Conservation (phyloP, 1,140 invertebrate genomes). For the Protaetia brevitarsis region DNA sequence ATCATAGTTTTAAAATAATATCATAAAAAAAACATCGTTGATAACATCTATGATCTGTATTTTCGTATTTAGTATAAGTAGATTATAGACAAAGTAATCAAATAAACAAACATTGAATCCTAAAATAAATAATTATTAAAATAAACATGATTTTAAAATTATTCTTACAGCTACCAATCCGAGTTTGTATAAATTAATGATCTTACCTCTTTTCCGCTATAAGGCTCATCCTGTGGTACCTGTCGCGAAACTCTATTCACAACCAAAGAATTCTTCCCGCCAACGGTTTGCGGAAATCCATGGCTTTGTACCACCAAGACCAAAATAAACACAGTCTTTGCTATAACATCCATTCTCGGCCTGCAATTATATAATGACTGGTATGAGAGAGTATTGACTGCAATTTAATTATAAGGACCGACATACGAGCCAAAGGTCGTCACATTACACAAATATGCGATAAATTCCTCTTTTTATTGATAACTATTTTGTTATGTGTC, state of each 20-base stretch:
- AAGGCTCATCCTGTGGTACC: not conserved
- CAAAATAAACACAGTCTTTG: not conserved
- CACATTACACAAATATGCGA: not conserved
- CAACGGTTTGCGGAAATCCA: not conserved
- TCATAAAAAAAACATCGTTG: too few species aligned
- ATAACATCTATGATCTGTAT: too few species aligned
- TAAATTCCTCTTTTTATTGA: not conserved
- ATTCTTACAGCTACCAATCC: too few species aligned
- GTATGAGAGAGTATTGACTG: constrained; percentile 9
- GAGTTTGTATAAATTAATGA: too few species aligned
- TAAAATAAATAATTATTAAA: too few species aligned
- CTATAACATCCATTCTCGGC: not conserved
- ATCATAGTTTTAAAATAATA: too few species aligned
- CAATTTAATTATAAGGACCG: not conserved
- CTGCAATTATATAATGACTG: constrained; percentile 24
- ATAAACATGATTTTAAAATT: not conserved
- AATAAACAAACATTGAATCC: too few species aligned
- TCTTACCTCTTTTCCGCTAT: not conserved
- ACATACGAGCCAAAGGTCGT: not conserved
- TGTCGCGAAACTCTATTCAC: not conserved
- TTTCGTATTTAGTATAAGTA: too few species aligned
- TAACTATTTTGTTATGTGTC: not conserved
- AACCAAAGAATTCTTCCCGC: not conserved
- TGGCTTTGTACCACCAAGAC: not conserved
- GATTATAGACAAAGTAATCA: too few species aligned